These are phyloP conservation scores for Pituophis catenifer DNA, from an alignment of 2,113 vertebrate genomes.

Conservation along the genomic window DNA sequence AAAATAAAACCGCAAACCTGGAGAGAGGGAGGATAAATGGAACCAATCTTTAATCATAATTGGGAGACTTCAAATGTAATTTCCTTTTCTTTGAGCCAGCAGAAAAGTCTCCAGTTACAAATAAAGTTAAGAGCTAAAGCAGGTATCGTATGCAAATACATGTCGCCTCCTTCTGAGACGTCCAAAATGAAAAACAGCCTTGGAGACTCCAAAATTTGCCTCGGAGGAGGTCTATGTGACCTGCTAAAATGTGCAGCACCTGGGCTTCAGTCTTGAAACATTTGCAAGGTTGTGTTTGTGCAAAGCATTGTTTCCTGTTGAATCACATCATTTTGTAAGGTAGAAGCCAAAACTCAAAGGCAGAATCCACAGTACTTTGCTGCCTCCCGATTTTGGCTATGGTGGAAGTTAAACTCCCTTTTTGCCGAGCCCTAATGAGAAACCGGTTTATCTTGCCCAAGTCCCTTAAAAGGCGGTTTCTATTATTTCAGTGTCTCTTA, in stretches of 20 bases:
- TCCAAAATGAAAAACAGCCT: not conserved
- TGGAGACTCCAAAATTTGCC: not conserved
- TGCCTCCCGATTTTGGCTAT: not conserved
- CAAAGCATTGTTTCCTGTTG: not conserved
- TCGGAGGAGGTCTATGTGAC: not conserved
- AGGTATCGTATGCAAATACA: not conserved
- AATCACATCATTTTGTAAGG: not conserved
- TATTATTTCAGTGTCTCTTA: not conserved
- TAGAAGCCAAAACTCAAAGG: not conserved
- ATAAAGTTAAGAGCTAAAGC: not conserved
- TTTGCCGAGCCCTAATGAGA: not conserved
- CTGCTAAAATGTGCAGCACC: not conserved
- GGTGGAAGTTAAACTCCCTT: slow-evolving; percentile 1
- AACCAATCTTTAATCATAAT: not conserved
- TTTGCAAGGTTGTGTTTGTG: not conserved
- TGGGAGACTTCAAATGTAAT: not conserved
- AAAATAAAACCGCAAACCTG: not conserved
- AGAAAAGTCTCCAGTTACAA: not conserved
- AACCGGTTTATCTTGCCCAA: not conserved
- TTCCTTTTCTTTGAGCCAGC: not conserved
- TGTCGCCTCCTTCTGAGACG: not conserved
- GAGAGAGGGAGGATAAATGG: not conserved
- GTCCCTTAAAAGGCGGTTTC: not conserved
- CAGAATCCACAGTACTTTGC: not conserved
- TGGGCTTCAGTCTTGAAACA: not conserved